These are phyloP conservation scores for Perccottus glenii DNA, from an alignment of 2,113 vertebrate genomes.

Conservation along the genomic window DNA sequence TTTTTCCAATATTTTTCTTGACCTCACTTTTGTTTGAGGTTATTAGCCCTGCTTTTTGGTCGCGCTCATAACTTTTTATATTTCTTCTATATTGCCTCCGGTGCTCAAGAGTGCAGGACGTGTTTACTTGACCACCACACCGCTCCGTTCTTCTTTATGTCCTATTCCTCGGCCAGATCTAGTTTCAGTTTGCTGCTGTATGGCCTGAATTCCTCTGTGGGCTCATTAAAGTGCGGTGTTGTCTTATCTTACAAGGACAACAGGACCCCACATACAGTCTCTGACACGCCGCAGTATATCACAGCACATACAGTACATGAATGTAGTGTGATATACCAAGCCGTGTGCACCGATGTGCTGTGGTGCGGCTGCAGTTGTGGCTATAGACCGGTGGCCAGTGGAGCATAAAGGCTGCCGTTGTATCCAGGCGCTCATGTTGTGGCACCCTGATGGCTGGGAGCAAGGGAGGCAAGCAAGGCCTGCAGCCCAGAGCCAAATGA, in stretches of 20 bases:
- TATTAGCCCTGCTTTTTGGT: conserved; percentile 1
- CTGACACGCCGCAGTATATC: conserved; percentile 27
- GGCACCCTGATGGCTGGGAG: conserved; percentile 38
- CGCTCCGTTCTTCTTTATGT: conserved; percentile 42
- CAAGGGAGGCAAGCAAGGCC: conserved; percentile 10
- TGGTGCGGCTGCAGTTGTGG: conserved; percentile 38
- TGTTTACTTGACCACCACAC: conserved; percentile 48
- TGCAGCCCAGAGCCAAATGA: conserved; percentile 14
- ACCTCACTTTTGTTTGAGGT: background rate
- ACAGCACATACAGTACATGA: conserved; percentile 4
- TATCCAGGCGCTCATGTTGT: conserved; percentile 43
- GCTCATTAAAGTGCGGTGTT: conserved; percentile 35
- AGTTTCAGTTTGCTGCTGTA: conserved; percentile 35
- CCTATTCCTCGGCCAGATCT: conserved; percentile 39
- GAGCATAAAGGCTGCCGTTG: conserved; percentile 62
- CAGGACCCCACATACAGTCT: conserved; percentile 48
- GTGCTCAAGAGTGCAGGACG: conserved; percentile 44
- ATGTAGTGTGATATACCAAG: conserved; percentile 2
- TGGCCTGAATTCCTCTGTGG: conserved; percentile 38
- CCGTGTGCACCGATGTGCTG: conserved; percentile 16
- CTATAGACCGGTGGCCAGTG: conserved; percentile 19
- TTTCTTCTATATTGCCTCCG: conserved; percentile 28
- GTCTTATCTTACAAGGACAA: conserved; percentile 62
- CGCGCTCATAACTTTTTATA: conserved; percentile 28
- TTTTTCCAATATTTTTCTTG: background rate